Evolutionary conservation across 2,888 invertebrate genomes (phyloP).

Genomic region (Xiphydria camelus): DNA sequence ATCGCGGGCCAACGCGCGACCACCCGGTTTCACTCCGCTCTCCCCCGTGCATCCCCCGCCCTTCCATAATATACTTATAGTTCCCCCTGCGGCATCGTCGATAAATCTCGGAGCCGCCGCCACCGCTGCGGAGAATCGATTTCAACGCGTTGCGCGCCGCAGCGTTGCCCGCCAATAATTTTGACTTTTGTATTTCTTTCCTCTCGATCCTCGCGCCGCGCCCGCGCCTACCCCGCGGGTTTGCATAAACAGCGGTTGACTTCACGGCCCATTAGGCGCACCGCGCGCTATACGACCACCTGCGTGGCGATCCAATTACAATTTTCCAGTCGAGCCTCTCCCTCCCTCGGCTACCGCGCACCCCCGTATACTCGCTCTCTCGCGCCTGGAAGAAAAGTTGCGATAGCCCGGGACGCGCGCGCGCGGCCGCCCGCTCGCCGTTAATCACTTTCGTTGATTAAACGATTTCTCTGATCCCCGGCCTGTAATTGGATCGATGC

Average conservation of each 20-base stretch:
- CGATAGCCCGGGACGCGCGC: slow-evolving; percentile 8
- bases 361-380: neutral
- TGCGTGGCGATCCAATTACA: slow-evolving; percentile 9
- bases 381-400: slow-evolving; percentile 13
- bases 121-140: no score
- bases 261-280: slow-evolving; percentile 36
- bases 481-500: slow-evolving; percentile 41
- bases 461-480: slow-evolving; percentile 39
- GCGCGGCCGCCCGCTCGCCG: slow-evolving; percentile 7
- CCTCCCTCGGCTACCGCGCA: neutral
- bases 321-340: neutral
- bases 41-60: no score
- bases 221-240: no score
- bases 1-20: no score
- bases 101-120: no score
- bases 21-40: no score
- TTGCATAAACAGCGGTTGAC: slow-evolving; percentile 24
- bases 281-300: slow-evolving; percentile 33
- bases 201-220: no score
- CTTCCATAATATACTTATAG: no score
- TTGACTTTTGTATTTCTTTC: no score
- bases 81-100: no score
- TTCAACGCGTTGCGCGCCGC: no score
- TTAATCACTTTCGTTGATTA: slow-evolving; percentile 44
- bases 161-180: no score